Conservation (phyloP, 1,140 invertebrate species). For the Anastrepha obliqua region DNA sequence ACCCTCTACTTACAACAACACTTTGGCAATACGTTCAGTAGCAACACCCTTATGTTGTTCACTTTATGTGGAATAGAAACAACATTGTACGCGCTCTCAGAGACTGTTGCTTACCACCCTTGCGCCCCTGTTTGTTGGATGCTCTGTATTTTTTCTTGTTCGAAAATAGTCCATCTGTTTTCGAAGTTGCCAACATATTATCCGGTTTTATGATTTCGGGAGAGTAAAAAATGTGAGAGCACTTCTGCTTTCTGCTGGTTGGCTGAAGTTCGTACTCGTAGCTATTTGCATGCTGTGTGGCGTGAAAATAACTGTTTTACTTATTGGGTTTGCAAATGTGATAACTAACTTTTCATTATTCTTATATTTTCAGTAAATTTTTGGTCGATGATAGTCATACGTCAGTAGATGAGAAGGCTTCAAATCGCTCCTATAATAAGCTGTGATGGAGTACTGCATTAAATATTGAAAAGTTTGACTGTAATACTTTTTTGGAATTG, state of each 20-base stretch:
- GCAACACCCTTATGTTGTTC: not conserved
- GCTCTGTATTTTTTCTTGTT: slow-evolving; percentile 53
- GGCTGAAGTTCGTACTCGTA: slow-evolving; percentile 59
- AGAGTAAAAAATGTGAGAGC: slow-evolving; percentile 52
- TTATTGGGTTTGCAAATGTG: too few species aligned
- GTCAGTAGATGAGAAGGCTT: too few species aligned
- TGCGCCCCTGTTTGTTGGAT: slow-evolving; percentile 6
- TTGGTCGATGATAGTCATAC: not conserved
- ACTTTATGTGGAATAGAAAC: slow-evolving; percentile 6
- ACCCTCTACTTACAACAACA: not conserved
- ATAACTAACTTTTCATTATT: too few species aligned
- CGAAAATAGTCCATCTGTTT: slow-evolving; percentile 67
- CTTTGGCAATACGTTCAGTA: slow-evolving; percentile 61
- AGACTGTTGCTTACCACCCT: slow-evolving; percentile 20
- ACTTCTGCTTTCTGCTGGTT: slow-evolving; percentile 64
- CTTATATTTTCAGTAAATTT: not conserved
- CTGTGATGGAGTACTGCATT: too few species aligned
- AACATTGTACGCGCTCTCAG: slow-evolving; percentile 19
- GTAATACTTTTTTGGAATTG: too few species aligned
- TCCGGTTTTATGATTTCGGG: slow-evolving; percentile 70
- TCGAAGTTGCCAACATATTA: slow-evolving; percentile 73
- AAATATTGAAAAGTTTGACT: too few species aligned
- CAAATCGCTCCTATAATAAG: too few species aligned
- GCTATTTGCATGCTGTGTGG: not conserved
- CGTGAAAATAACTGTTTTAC: too few species aligned